Conservation (phyloP, 2,797 vertebrate species). For the Enteromius mattozi region DNA sequence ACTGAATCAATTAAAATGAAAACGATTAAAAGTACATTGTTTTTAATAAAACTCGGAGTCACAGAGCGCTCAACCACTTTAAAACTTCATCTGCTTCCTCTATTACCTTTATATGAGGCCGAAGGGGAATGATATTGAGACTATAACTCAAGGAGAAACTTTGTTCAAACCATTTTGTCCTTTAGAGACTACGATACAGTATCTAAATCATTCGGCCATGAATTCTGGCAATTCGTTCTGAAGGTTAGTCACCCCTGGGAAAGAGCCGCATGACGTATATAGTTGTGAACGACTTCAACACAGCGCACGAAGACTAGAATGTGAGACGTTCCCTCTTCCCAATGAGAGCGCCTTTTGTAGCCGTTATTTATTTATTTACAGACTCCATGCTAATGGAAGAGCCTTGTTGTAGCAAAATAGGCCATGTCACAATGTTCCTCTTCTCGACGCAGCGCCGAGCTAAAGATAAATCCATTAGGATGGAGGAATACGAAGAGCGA, state of each 20-base stretch:
- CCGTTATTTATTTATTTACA: conserved; percentile 55
- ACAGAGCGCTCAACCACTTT: neutral
- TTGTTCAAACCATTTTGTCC: neutral
- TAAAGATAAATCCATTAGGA: conserved; percentile 58
- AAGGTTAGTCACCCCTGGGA: conserved; percentile 25
- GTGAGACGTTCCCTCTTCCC: conserved; percentile 19
- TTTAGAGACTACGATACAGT: conserved; percentile 3
- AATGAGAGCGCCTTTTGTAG: conserved; percentile 38
- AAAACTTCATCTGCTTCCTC: neutral
- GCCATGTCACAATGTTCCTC: conserved; percentile 50
- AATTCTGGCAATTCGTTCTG: neutral
- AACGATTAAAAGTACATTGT: conserved; percentile 18
- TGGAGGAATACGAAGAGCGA: conserved; percentile 5
- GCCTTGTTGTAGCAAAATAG: conserved; percentile 57
- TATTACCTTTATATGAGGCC: neutral
- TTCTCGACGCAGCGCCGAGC: conserved; percentile 39
- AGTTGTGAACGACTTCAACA: conserved; percentile 16
- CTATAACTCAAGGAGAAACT: conserved; percentile 24
- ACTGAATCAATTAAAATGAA: conserved; percentile 6
- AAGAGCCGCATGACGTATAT: neutral
- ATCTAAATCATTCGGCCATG: neutral
- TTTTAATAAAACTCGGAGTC: conserved; percentile 4
- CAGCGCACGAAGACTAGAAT: neutral
- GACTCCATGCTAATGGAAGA: conserved; percentile 53
- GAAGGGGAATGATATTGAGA: conserved; percentile 22